Base-by-base conservation (phyloP, 1,140 invertebrate genomes). In the Phenacoccus solenopsis region DNA sequence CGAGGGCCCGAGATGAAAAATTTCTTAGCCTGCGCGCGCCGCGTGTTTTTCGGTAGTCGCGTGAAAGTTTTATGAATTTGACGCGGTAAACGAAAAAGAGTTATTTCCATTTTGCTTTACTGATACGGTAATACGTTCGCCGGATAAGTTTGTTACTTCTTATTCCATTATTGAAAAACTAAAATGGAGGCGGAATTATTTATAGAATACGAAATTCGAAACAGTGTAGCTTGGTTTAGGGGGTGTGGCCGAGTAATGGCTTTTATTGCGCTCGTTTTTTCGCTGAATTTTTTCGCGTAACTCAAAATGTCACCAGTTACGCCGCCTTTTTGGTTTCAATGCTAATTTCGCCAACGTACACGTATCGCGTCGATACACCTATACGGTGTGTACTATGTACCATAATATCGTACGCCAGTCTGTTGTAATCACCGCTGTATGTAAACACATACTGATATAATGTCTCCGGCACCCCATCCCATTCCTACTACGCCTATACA, bases 101-200 rank as follows among this genome's bases (percentile, higher is more conserved):
- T 49, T 49, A 49, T 49, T 49, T 49, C 38, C 38, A 49, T 49
- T 49, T 49, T 49, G 38, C 16, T n/a, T n/a, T 49, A 49, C 38
- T 49, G 38, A 49, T 49, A 49, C n/a, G n/a, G 38, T 49, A 49
- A 49, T 49, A n/a, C 38, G 5, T 49, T 49, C 38, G 38, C 38
- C 16, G 38, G 38, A 49, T 49, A 49, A 49, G 38, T 49, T 49
- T 49, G 38, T 16, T 49, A 49, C 38, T 49, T 49, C 38, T 49
- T 49, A 49, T 49, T 49, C 38, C 38, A 49, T 49, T 49, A 49
- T 49, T 49, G 38, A 49, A 49, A 49, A 49, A 49, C 38, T 49
- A 49, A 49, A 49, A 49, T 49, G 38, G 38, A 49, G 38, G 38
- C 38, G 38, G 38, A 49, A 49, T 49, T 49, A 49, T 49, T 49